Conservation (phyloP, 2,797 vertebrate genomes). For the Linurgus olivaceus region DNA sequence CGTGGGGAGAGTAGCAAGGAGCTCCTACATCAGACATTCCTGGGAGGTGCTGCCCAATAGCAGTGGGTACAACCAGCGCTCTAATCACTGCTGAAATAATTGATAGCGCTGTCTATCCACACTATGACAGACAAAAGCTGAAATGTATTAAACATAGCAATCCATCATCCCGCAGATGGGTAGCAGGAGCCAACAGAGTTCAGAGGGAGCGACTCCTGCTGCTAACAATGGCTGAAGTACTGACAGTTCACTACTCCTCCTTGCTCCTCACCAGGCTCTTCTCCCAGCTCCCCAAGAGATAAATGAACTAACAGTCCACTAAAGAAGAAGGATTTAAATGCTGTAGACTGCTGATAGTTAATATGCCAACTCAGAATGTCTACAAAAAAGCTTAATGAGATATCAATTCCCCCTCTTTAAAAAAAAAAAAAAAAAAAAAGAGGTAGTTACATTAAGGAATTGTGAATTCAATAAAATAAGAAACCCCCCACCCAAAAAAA, state of each 20-base stretch:
- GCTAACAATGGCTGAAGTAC: constrained; percentile 79
- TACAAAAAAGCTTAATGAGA: neutral
- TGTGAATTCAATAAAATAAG: neutral
- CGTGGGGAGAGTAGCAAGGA: neutral
- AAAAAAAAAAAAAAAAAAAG: neutral
- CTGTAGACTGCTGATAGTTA: constrained; percentile 31
- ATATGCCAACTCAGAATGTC: neutral
- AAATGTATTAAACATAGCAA: constrained; percentile 86
- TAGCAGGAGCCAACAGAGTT: constrained; percentile 82
- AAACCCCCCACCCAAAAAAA: neutral
- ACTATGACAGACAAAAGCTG: constrained; percentile 85
- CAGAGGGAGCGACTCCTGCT: constrained; percentile 78
- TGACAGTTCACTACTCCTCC: constrained; percentile 71
- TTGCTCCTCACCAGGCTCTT: constrained; percentile 50
- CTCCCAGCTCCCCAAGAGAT: constrained; percentile 66
- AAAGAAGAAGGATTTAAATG: constrained; percentile 60
- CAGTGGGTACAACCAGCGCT: constrained; percentile 62
- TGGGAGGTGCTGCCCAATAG: constrained; percentile 71
- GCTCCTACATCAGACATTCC: constrained; percentile 53
- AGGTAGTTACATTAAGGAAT: neutral
- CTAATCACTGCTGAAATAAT: constrained; percentile 80
- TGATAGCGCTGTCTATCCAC: constrained; percentile 81
- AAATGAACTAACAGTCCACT: constrained; percentile 65
- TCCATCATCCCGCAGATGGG: constrained; percentile 84
- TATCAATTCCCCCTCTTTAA: neutral